Base-by-base conservation (phyloP, 2,797 vertebrate species). In the Fratercula arctica region DNA sequence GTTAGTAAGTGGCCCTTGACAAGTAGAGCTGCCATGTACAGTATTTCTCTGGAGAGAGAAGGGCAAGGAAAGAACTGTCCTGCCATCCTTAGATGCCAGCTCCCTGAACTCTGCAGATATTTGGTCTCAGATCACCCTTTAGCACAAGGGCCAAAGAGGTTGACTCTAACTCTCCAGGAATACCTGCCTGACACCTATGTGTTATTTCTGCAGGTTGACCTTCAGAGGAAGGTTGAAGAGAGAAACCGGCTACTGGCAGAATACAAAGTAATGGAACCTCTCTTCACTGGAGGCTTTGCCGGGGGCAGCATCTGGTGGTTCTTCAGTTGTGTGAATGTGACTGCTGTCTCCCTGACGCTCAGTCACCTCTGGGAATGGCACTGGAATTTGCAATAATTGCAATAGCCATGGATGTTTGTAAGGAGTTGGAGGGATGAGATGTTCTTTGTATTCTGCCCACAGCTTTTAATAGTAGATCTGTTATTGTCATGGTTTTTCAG, bases 201-300 rank as follows among this genome's bases (percentile, higher is more conserved):
- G 91, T 89, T 89, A 1, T 33, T 91, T 85, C 86, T 94, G 70
- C 72, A 99, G 99, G 98, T 98, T n/a, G 99, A 99, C 92, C 98
- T 99, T 21, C 99, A 99, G 96, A 99, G 98, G 98, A 99, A 99
- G 96, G 97, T 99, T 37, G 99, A 99, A 26, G 99, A 99, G 87
- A 98, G 99, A 37, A 99, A 98, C 96, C 97, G 97, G 54, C 97
- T 99, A 43, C 98, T 99, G 97, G 97, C 97, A 45, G 99, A 99
- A 92, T 98, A 98, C 96, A 99, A 99, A 98, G 99, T 99, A 98
- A 98, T 94, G 51, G 45, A 74, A 56, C 14, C 33, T 66, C 45
- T 90, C 48, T 53, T 61, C 80, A 26, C 21, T 20, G 46, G 18
- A 43, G 50, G 12, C 12, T 70, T 56, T 92, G 26, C 45, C 66